These are phyloP conservation scores for Pelobates cultripes DNA, from an alignment of 2,797 vertebrate genomes.

Conservation along the genomic window DNA sequence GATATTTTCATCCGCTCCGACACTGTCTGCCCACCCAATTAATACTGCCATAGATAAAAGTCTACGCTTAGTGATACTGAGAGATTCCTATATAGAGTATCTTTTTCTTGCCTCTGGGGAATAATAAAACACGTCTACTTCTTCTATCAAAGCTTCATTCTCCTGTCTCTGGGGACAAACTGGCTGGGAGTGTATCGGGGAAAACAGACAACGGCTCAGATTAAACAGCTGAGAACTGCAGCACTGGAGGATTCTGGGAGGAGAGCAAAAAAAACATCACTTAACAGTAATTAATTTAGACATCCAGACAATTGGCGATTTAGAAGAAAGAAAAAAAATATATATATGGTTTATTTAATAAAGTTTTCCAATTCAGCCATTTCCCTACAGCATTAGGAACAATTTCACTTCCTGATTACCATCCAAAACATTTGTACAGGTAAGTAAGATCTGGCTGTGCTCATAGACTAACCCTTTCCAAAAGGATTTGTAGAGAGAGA, in stretches of 20 bases:
- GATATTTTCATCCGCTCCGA: conserved; percentile 21
- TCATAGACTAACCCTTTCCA: too few relatives aligned
- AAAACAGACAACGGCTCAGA: conserved; percentile 53
- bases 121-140: conserved; percentile 71
- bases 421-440: too few relatives aligned
- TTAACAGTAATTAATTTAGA: too few relatives aligned
- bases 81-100: conserved; percentile 71
- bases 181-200: conserved; percentile 5
- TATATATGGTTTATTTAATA: too few relatives aligned
- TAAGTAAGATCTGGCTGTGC: too few relatives aligned
- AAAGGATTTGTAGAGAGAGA: too few relatives aligned
- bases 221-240: conserved; percentile 60
- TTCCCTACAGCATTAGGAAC: too few relatives aligned
- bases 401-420: too few relatives aligned
- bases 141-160: conserved; percentile 65
- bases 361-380: too few relatives aligned
- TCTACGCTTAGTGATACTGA: conserved; percentile 74
- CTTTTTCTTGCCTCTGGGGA: conserved; percentile 73
- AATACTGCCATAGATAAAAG: conserved; percentile 73
- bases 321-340: too few relatives aligned
- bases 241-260: conserved; percentile 2
- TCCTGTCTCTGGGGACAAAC: neutral
- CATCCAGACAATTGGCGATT: too few relatives aligned
- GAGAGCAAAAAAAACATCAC: neutral
- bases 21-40: conserved; percentile 67